Evolutionary conservation across 2,888 invertebrate genomes (phyloP).

Genomic region (Pasiphila rectangulata): DNA sequence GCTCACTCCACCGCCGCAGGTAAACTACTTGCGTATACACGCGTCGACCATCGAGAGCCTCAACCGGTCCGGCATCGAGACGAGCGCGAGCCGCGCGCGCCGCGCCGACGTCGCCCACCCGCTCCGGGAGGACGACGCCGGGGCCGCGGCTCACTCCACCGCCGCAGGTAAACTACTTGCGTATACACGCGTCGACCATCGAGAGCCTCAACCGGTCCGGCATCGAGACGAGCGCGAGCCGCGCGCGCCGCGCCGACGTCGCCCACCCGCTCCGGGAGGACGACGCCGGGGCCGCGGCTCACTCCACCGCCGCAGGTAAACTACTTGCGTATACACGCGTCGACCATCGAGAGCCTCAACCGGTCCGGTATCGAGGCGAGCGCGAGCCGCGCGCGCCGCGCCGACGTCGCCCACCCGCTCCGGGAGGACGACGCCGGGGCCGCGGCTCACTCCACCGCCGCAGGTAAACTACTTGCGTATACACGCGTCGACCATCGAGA

Average conservation of each 20-base stretch:
- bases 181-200: slow-evolving; percentile 88
- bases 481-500: slow-evolving; percentile 89
- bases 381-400: slow-evolving; percentile 83
- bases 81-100: slow-evolving; percentile 86
- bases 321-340: no score
- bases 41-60: slow-evolving; percentile 89
- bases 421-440: slow-evolving; percentile 55
- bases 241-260: slow-evolving; percentile 73
- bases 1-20: slow-evolving; percentile 29
- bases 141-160: slow-evolving; percentile 15
- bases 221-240: slow-evolving; percentile 88
- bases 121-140: slow-evolving; percentile 71
- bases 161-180: slow-evolving; percentile 38
- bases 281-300: slow-evolving; percentile 23
- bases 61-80: slow-evolving; percentile 89
- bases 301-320: slow-evolving; percentile 33
- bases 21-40: no score
- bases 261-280: slow-evolving; percentile 73
- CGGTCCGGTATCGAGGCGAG: slow-evolving; percentile 90
- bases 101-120: slow-evolving; percentile 53
- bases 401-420: slow-evolving; percentile 61
- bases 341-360: slow-evolving; percentile 88
- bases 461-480: no score
- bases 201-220: slow-evolving; percentile 89
- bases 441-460: slow-evolving; percentile 23